Base-by-base conservation (phyloP, 2,888 invertebrate species). In the Eumerus sabulonum region DNA sequence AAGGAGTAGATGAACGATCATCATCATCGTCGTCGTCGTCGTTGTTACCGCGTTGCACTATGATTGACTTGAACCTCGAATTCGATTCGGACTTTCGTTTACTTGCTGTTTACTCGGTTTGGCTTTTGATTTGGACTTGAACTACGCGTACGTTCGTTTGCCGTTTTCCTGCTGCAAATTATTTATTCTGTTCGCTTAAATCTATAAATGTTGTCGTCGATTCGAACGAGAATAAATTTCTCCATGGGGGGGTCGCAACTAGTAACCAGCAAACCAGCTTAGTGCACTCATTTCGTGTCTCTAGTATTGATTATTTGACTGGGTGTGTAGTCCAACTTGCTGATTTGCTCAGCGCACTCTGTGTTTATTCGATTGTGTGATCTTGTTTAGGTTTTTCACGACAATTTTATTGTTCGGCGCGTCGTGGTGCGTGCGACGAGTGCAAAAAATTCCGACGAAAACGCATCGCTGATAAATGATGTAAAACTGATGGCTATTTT, bases 121-220 rank as follows among this genome's bases (percentile, higher is more conserved):
- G n/a, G n/a, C n/a, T n/a, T n/a, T n/a, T n/a, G n/a, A n/a, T n/a
- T 27, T 27, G 40, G 40, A 40, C n/a, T 40, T 40, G 40, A n/a
- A 54, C 53, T 57, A 51, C 13, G 50, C n/a, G n/a, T n/a, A n/a
- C n/a, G 18, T 50, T 51, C 47, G 67, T 68, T 63, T 11, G n/a
- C 7, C 36, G 13, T 19, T 70, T 51, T 35, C 36, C 70, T 44
- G 35, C 72, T 1, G 57, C 40, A 68, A 79, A 81, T 74, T 81
- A 81, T 76, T 81, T 81, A 76, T 81, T 81, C 71, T 71, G 76
- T 81, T 81, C 71, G 62, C 56, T 71, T 60, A 76, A 81, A 76
- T 71, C 81, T 81, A 74, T 79, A 79, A 79, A 79, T 64, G 79
- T 74, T 79, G 79, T 79, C 79, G 79, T 74, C 79, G 68, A 79